Base-by-base conservation (phyloP, 1,140 invertebrate genomes). In the Papilio aristodemus region DNA sequence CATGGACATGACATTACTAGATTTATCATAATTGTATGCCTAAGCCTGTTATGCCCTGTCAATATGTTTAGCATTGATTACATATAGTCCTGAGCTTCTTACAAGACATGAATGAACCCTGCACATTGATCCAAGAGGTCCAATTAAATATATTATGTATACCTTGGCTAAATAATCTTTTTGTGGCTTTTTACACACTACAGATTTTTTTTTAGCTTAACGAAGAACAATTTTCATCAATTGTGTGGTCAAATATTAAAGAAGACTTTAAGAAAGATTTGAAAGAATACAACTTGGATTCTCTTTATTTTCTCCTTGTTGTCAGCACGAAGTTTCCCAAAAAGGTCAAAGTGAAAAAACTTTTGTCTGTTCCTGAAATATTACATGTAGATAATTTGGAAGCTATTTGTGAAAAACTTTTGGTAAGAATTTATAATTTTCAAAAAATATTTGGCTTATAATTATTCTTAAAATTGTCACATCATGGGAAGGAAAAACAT, bases 211-310 rank as follows among this genome's bases (percentile, higher is more conserved):
- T 90, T 78, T 63, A 92, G 94, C 80, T 81, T 89, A 63, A 86
- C 91, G 79, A 90, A 78, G 85, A 93, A 39, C 84, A 92, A 67
- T 93, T 95, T 76, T 84, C 89, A 66, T 71, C 80, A 54, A 82
- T 89, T 37, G 59, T 95, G 3, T 95, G 94, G 93, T 89, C 93
- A 39, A 71, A 93, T 60, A 77, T 96, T 43, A 92, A 94, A 80
- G 80, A 88, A 72, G 92, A 94, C 77, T 85, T 95, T 64, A 91
- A 92, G 37, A 94, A 94, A 72, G 90, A 93, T 19, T 93, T 92
- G 11, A 86, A 85, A 11, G 91, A 93, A 46, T 91, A 93, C 19
- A 88, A 71, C 43, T 74, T 93, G 58, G 93, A 93, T 71, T 89
- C 89, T 37, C 79, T 94, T 10, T 92, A 93, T 75, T 90, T 93